These are phyloP conservation scores for Palythoa grandiflora DNA, from an alignment of 92 coral and sea anemone species.

Conservation along the genomic window DNA sequence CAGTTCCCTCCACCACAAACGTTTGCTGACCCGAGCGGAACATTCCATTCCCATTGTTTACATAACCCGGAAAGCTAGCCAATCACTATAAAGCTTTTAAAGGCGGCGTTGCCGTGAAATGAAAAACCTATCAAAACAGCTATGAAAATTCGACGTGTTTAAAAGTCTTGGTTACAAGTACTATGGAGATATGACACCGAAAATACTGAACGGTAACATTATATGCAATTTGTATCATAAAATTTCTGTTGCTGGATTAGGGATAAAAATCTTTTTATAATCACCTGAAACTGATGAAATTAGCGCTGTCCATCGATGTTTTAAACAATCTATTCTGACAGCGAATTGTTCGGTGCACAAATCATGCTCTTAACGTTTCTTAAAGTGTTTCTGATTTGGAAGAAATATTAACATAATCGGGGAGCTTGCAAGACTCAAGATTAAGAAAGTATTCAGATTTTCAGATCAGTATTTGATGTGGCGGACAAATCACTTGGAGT, in stretches of 20 bases:
- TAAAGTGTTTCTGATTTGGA: background rate
- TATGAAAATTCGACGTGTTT: background rate
- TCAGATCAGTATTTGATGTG: too few relatives aligned
- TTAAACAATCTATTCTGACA: background rate
- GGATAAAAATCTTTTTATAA: background rate
- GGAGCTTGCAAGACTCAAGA: too few relatives aligned
- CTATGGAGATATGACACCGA: background rate
- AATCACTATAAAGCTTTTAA: background rate
- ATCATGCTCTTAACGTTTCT: background rate
- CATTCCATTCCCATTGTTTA: too few relatives aligned
- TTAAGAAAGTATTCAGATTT: too few relatives aligned
- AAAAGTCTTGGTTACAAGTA: background rate
- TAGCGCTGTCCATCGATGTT: conserved; percentile 6
- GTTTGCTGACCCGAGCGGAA: too few relatives aligned
- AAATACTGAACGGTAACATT: background rate
- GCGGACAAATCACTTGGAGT: too few relatives aligned
- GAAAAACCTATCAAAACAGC: background rate
- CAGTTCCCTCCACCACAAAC: too few relatives aligned
- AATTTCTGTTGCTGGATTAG: background rate
- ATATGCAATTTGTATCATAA: background rate
- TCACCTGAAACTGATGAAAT: background rate
- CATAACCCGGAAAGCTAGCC: too few relatives aligned
- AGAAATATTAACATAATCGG: background rate
- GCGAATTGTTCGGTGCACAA: conserved; percentile 2
- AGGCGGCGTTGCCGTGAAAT: conserved; percentile 1